Conservation (phyloP, 2,888 invertebrate genomes). For the Plemyria rubiginata region DNA sequence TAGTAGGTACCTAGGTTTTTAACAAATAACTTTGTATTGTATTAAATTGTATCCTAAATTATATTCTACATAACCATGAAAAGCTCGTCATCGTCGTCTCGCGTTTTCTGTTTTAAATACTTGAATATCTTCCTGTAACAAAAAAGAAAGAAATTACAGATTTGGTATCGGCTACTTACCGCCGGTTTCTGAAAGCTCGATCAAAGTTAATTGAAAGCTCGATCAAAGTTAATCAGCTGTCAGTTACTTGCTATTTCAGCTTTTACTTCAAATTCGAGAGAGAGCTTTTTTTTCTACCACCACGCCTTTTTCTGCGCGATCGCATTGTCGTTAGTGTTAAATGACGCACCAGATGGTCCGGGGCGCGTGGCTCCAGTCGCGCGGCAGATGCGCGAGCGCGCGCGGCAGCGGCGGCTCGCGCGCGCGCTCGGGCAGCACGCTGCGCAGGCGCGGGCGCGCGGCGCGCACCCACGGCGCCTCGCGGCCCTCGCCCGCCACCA, state of each 20-base stretch:
- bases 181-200: too few species aligned
- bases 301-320: too few species aligned
- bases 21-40: too few species aligned
- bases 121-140: constrained; percentile 69
- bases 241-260: too few species aligned
- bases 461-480: constrained; percentile 63
- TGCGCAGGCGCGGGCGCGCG: constrained; percentile 45
- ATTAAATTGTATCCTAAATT: not conserved
- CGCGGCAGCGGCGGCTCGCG: constrained; percentile 38
- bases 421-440: constrained; percentile 47
- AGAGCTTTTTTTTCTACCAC: too few species aligned
- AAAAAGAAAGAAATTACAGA: constrained; percentile 7
- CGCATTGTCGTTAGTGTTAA: too few species aligned
- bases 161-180: too few species aligned
- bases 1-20: too few species aligned
- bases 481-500: constrained; percentile 49
- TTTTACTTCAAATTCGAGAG: too few species aligned
- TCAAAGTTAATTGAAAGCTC: too few species aligned
- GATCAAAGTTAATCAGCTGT: too few species aligned
- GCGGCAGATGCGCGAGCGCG: constrained; percentile 43
- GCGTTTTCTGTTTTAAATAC: constrained; percentile 64
- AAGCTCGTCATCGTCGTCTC: constrained; percentile 52
- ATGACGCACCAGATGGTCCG: constrained; percentile 62
- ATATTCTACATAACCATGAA: not conserved
- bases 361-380: constrained; percentile 75